Evolutionary conservation across 2,888 invertebrate genomes (phyloP), one percentile per base, ranked within the genome.

Genomic region (Bruchidius siliquastri): DNA sequence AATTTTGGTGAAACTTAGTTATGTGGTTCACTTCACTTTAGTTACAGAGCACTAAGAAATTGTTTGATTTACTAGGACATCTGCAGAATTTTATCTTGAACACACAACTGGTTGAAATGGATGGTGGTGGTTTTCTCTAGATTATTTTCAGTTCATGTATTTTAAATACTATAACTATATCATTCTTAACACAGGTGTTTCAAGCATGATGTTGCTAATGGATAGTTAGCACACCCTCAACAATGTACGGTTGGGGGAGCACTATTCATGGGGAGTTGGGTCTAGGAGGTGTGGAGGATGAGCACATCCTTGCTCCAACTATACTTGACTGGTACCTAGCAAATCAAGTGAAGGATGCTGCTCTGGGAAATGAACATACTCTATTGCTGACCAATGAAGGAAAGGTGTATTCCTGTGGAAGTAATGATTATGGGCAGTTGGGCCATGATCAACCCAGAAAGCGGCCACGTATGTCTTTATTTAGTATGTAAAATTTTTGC

Each of bases 391-490:
- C 94, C 0, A 88, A 88, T 74, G 90, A 91, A 83, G 97, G 98
- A 13, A 90, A 92, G 81, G 88, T 98, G 6, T 97, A 92, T 86
- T 93, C 96, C 0, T 98, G 97, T 88, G 99, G 99, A 0, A 94
- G 90, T 84, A 99, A 99, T 88, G 96, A 97, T 83, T 91, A 91
- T 81, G 96, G 96, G 0, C 98, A 99, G 85, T 89, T 99, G 72
- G 98, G 98, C 4, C 94, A 94, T 82, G 88, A 89, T 49, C 87
- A 89, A 81, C 88, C 91, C 69, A 88, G 90, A 82, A 91, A 90
- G 88, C 88, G 90, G 88, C 90, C 92, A 88, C 90, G 91, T 92
- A 90, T 88, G 90, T 91, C 88, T 82, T 80, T 84, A 82, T 89
- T 89, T 89, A 87, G 89, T 90, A 90, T 90, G 90, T 90, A 86